Evolutionary conservation across 2,113 vertebrate species (phyloP), one percentile per base, ranked within the genome.

Genomic region (Dipodomys spectabilis): DNA sequence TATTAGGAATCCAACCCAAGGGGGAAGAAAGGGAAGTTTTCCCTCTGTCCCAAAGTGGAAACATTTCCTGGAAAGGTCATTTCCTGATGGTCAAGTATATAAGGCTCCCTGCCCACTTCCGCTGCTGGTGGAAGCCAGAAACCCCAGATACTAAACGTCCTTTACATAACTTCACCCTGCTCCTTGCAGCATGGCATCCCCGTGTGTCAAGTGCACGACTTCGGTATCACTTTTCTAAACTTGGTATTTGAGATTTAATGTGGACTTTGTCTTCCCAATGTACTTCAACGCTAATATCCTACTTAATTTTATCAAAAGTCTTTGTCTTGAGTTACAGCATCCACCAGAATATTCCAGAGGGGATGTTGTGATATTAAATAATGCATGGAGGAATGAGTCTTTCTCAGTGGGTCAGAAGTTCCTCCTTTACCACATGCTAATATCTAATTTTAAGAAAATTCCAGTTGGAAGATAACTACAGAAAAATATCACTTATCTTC

Each of bases 281-380:
- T 57, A n/a, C 77, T 77, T 77, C 45, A 69, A 45, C 85, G 18
- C 80, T 91, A 86, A 91, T 78, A 45, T 79, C 68, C 57, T 86
- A 68, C 81, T 93, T 93, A 77, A 92, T 92, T 90, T 91, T 91
- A 67, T 91, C 68, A 68, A 73, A 73, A 22, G 35, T 65, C 80
- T 96, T 80, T 82, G 71, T 84, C 87, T 96, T 68, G 53, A 92
- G 80, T 92, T 80, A 91, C 6, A 85, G 77, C 65, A 28, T 73
- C 53, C 57, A 88, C 57, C 49, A 64, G n/a, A 92, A 68, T n/a
- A 78, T 87, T 92, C 84, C 81, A 69, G 53, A 73, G 20, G 87
- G 74, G 65, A 20, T 20, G 18, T 91, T 23, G 28, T 82, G 77
- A 13, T 91, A 67, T 88, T 92, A 78, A 92, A 92, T 92, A 94